Conservation (phyloP, 2,113 vertebrate species). For the Cyanocitta stelleri region DNA sequence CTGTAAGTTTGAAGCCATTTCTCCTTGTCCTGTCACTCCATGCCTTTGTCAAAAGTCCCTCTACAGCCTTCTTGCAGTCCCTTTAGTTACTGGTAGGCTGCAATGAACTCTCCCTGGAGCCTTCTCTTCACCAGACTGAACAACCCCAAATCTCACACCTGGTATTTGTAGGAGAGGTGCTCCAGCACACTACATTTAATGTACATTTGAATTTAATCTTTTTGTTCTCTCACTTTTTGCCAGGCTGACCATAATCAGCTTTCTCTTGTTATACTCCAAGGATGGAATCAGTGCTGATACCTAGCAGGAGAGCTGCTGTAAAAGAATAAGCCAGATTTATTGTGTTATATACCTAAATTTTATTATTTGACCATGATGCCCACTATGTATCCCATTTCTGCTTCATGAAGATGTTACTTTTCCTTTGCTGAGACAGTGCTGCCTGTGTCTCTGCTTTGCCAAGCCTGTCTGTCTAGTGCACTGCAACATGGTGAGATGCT, state of each 20-base stretch:
- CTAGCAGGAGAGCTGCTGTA: background rate
- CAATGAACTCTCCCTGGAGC: background rate
- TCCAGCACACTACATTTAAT: background rate
- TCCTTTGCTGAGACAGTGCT: background rate
- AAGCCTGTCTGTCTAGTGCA: fast-evolving
- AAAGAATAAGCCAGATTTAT: background rate
- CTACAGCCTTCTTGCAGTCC: background rate
- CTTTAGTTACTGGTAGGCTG: background rate
- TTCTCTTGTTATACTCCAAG: background rate
- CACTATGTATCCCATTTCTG: background rate
- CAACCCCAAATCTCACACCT: background rate
- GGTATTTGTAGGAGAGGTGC: background rate
- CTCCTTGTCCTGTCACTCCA: background rate
- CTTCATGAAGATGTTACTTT: background rate
- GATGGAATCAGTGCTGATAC: background rate
- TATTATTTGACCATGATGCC: background rate
- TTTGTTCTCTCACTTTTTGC: background rate
- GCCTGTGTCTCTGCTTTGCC: background rate
- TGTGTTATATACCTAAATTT: background rate
- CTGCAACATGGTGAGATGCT: fast-evolving
- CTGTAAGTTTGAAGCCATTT: background rate
- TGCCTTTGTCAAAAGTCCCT: background rate
- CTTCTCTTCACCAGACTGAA: background rate
- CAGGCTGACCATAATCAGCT: background rate
- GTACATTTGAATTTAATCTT: background rate